Base-by-base conservation (phyloP, 2,888 invertebrate species). In the Dusona sp. region DNA sequence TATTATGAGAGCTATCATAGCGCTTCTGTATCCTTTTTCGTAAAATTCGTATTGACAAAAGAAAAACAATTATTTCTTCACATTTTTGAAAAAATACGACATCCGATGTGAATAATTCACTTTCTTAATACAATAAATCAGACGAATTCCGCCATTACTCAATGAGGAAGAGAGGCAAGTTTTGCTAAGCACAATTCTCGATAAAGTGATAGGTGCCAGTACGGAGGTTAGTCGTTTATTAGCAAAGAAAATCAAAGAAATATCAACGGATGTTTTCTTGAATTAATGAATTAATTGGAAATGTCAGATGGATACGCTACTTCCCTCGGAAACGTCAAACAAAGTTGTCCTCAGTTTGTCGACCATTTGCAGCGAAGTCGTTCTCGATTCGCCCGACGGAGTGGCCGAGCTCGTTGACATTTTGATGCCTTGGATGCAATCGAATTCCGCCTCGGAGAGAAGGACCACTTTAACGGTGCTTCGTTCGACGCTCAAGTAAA, bases 341-440 rank as follows among this genome's bases (percentile, higher is more conserved):
- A 89, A 89, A 68, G 88, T 92, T 0, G 84, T 91, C 0, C 87
- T 90, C 13, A 90, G 90, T 70, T 85, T 93, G 33, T 90, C 91
- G 6, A 89, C 88, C 2, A 90, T 92, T 6, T 92, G 92, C 81
- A 91, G 92, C 54, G 93, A 92, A 88, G 88, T 91, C 29, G 90
- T 93, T 19, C 87, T 88, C 0, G 91, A 93, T 86, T 93, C 93
- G 8, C 90, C 93, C 0, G 92, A 93, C 54, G 92, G 90, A 11
- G 82, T 93, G 1, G 93, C 93, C 16, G 90, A 92, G 22, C 87
- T 93, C 19, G 90, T 93, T 19, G 93, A 93, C 8, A 92, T 92
- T 85, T 88, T 93, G 11, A 78, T 92, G 61, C 92, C 93, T 0
- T 93, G 93, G 93, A 92, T 94, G 93, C 92, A 93, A 78, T 92